Evolutionary conservation across 1,140 invertebrate genomes (phyloP).

Genomic region (Cataglyphis hispanica): DNA sequence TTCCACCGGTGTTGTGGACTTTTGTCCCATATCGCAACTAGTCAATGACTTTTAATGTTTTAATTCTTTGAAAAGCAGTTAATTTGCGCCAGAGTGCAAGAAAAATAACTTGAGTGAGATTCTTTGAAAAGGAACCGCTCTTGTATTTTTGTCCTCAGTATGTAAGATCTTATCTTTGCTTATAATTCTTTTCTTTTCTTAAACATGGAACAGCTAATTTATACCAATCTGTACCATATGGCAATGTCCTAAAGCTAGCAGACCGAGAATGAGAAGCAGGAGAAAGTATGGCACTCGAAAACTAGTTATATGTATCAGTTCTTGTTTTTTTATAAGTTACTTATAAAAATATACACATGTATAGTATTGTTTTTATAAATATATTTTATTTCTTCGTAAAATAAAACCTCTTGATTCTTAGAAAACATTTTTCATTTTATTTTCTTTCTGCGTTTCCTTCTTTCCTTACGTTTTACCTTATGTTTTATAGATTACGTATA

Average conservation of each 20-base stretch:
- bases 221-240: slow-evolving; percentile 7
- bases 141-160: not conserved
- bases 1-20: not conserved
- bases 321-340: slow-evolving; percentile 73
- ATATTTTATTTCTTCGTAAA: slow-evolving; percentile 84
- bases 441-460: slow-evolving; percentile 56
- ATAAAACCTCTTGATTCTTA: not conserved
- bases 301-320: slow-evolving; percentile 77
- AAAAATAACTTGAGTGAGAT: no score
- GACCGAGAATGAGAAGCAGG: not conserved
- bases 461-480: slow-evolving; percentile 21
- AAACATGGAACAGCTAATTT: not conserved
- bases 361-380: slow-evolving; percentile 86
- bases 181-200: not conserved
- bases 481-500: slow-evolving; percentile 14
- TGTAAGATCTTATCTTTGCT: slow-evolving; percentile 3
- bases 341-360: slow-evolving; percentile 83
- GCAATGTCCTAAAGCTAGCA: not conserved
- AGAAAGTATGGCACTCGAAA: slow-evolving; percentile 1
- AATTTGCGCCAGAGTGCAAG: no score
- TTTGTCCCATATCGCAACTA: slow-evolving; percentile 26
- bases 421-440: slow-evolving; percentile 14
- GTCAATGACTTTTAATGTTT: slow-evolving; percentile 43
- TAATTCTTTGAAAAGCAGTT: slow-evolving; percentile 3
- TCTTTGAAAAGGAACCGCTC: not conserved